These are phyloP conservation scores for Centruroides vittatus DNA, from an alignment of 1,140 invertebrate species.

Conservation along the genomic window DNA sequence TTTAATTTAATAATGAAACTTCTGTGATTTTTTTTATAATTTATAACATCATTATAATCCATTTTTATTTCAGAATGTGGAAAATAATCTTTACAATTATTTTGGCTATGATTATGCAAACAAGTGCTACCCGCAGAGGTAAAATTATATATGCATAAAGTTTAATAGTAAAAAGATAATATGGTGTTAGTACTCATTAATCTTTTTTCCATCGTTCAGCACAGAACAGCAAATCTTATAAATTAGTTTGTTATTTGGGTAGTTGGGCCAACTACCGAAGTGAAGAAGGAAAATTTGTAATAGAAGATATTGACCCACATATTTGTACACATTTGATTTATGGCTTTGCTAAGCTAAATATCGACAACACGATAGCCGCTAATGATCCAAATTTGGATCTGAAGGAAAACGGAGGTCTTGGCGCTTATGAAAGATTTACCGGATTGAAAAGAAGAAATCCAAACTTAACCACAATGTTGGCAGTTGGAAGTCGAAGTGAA, in stretches of 20 bases:
- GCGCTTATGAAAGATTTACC: conserved; percentile 49
- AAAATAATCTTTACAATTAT: no score
- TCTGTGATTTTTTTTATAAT: no score
- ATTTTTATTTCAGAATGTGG: no score
- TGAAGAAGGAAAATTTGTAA: conserved; percentile 44
- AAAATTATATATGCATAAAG: no score
- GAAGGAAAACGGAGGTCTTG: conserved; percentile 37
- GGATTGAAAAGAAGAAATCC: conserved; percentile 49
- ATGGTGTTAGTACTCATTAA: no score
- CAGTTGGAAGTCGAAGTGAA: conserved; percentile 69
- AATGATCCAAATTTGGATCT: conserved; percentile 56
- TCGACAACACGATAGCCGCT: conserved; percentile 46
- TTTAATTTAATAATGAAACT: no score
- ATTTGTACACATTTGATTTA: conserved; percentile 65
- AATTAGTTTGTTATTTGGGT: conserved; percentile 46
- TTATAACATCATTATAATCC: no score
- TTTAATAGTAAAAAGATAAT: no score
- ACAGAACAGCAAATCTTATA: background rate
- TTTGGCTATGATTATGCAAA: no score
- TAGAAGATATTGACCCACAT: conserved; percentile 39
- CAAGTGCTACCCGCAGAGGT: no score
- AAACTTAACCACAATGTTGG: conserved; percentile 55
- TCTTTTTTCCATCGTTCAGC: no score
- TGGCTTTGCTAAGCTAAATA: conserved; percentile 42
- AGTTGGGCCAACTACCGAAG: conserved; percentile 53